Evolutionary conservation across 2,797 vertebrate species (phyloP), one percentile per base, ranked within the genome.

Genomic region (Bradypus variegatus): DNA sequence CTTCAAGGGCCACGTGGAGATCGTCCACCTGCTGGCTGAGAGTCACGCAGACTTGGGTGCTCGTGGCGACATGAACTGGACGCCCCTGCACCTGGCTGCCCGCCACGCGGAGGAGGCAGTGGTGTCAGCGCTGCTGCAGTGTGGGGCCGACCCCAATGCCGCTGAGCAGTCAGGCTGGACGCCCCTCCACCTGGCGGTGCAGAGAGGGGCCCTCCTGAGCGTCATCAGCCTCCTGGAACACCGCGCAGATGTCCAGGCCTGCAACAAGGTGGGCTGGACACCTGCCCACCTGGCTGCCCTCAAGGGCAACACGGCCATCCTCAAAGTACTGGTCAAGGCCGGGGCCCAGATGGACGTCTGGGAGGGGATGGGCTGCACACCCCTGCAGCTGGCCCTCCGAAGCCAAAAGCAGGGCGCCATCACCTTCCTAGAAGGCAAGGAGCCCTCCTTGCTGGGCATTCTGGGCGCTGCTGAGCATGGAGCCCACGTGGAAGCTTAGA

Each of bases 251-350:
- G 96, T 99, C 85, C 98, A 98, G 0, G 97, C 97, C 6, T 62
- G 94, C 82, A 99, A 97, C 95, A 96, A 88, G 29, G 93, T 94
- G 81, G 97, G 97, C 29, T 97, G 97, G 90, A 98, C 98, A 0
- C 97, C 98, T 3, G 94, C 98, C 89, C 98, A 99, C 94, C 95
- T 99, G 55, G 98, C 98, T 0, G 97, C 98, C 12, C 97, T 98
- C 95, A 98, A 97, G 41, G 97, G 97, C 87, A 98, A 97, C 27
- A 41, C 73, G 69, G 95, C 98, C 55, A 97, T 98, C 33, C 91
- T 98, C 70, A 97, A 98, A 95, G 98, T 97, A 6, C 96, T 98
- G 88, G 97, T 98, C 23, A 97, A 97, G 90, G 98, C 98, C 0
- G 97, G 97, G 3, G 98, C 98, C 3, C 96, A 97, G 58, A 91